Base-by-base conservation (phyloP, 2,888 invertebrate genomes). In the Pyralis farinalis region DNA sequence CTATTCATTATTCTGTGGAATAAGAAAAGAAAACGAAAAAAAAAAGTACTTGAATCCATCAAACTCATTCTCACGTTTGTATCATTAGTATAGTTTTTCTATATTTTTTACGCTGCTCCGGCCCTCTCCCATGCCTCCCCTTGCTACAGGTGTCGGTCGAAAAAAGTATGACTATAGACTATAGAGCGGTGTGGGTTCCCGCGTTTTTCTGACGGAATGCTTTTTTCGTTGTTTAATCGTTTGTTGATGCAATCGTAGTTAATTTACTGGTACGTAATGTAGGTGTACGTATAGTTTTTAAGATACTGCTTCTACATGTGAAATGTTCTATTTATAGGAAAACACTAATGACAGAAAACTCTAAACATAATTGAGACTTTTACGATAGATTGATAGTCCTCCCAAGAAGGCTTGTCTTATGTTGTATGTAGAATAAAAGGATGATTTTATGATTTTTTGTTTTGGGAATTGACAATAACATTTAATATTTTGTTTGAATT, bases 91-190 rank as follows among this genome's bases (percentile, higher is more conserved):
- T 42, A 39, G 45, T 65, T 68, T 68, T 69, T 50, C 42, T 43
- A 35, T 29, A 30, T 43, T 53, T 69, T 73, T 76, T 71, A 63
- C 64, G 56, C 49, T 48, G 43, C 46, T 54, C 50, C 46, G 49
- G 51, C 67, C 60, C 60, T 62, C 70, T 65, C 66, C 63, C 67
- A 57, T 51, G 56, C 63, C 63, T 61, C 60, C 60, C 63, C 63
- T 63, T 60, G 40, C 43, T 76, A 81, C 83, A 83, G 82, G 83
- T 83, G 82, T 68, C 57, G 47, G 29, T 37, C 46, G 58, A 64
- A 71, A 77, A 75, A 78, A 47, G 46, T 51, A 60, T 54, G 53
- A 65, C 53, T 58, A 67, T 62, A 67, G 63, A 59, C 61, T 58
- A 55, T 55, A 52, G 50, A 60, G 61, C 54, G 54, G 55, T 59